Conservation (phyloP, 92 coral and sea anemone genomes). For the Umimayanthus chanpuru region DNA sequence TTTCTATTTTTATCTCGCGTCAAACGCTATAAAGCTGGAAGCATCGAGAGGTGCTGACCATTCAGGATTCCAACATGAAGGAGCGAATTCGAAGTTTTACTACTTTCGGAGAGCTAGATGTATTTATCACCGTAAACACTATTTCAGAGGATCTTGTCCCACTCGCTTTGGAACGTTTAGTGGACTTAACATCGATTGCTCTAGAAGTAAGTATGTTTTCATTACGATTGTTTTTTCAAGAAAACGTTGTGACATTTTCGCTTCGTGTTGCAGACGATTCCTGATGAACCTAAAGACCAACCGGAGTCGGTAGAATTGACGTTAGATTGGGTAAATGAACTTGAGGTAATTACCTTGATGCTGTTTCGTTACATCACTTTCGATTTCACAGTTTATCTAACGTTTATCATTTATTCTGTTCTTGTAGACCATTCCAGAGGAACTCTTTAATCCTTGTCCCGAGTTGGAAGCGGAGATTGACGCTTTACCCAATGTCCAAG, state of each 20-base stretch:
- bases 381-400: too few relatives aligned
- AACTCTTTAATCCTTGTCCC: background rate
- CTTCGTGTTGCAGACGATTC: slow-evolving; percentile 3
- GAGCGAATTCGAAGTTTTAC: background rate
- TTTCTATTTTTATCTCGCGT: background rate
- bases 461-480: background rate
- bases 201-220: background rate
- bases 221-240: background rate
- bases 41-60: too few relatives aligned
- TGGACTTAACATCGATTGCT: background rate
- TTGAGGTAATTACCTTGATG: background rate
- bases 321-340: background rate
- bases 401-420: too few relatives aligned
- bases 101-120: background rate
- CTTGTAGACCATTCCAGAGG: background rate
- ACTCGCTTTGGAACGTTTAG: too few relatives aligned
- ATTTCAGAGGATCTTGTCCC: background rate
- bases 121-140: background rate
- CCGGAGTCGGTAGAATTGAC: too few relatives aligned
- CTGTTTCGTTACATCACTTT: too few relatives aligned
- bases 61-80: background rate
- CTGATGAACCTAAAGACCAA: background rate
- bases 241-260: background rate
- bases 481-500: background rate
- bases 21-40: too few relatives aligned